phyloP scores from a whole-genome alignment of 2,888 invertebrate genomes.

The Macrosoma leucophasiata region DNA sequence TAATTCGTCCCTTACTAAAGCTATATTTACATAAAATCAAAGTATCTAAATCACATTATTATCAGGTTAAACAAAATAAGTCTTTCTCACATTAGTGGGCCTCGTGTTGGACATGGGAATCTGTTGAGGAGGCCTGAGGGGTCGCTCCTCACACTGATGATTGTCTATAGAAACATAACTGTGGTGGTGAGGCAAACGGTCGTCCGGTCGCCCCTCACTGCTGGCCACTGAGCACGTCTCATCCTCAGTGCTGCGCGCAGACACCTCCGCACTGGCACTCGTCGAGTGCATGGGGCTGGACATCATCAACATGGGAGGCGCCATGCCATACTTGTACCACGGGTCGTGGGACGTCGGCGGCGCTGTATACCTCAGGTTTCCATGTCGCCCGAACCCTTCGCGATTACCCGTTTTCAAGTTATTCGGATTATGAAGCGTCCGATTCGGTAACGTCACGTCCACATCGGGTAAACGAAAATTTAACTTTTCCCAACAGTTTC shows the following conservation, averaged over 20 bases:
- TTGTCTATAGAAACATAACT: conserved; percentile 75
- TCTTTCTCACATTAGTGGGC: conserved; percentile 63
- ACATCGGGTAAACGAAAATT: conserved; percentile 89
- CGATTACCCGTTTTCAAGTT: conserved; percentile 65
- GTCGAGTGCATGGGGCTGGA: conserved; percentile 79
- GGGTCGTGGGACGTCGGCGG: conserved; percentile 71
- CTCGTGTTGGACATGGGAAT: conserved; percentile 66
- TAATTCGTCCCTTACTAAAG: conserved; percentile 14
- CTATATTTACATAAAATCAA: conserved; percentile 24
- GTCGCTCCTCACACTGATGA: conserved; percentile 68
- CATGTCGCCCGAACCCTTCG: conserved; percentile 66
- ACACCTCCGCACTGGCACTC: conserved; percentile 76
- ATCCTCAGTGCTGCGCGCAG: conserved; percentile 77
- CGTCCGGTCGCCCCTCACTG: conserved; percentile 73
- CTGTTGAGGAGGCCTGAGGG: conserved; percentile 65
- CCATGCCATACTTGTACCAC: conserved; percentile 72
- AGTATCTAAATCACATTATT: conserved; percentile 32
- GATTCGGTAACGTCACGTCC: conserved; percentile 74
- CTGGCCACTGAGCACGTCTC: conserved; percentile 77
- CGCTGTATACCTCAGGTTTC: conserved; percentile 70
- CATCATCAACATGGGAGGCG: conserved; percentile 72
- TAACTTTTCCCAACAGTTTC: conserved; percentile 92
- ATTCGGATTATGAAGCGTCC: conserved; percentile 72
- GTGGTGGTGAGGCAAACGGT: conserved; percentile 71
- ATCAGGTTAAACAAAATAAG: conserved; percentile 61